Evolutionary conservation across 1,140 invertebrate genomes (phyloP).

Genomic region (Drosophila prosaltans): DNA sequence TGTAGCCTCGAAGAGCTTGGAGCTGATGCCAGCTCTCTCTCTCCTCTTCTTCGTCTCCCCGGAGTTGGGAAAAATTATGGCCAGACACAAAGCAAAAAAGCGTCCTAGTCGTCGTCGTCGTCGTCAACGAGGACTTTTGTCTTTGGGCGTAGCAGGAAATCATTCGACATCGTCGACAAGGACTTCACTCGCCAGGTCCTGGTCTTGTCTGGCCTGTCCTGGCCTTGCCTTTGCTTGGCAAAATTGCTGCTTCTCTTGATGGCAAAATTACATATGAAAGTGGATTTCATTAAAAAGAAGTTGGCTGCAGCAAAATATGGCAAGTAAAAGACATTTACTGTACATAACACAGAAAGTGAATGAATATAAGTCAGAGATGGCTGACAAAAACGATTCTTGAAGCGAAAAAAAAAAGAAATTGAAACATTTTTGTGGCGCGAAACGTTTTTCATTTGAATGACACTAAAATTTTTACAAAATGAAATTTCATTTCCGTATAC

Average conservation of each 20-base stretch:
- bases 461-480: not conserved
- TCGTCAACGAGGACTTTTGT: slow-evolving; percentile 67
- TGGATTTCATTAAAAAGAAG: slow-evolving; percentile 77
- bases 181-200: slow-evolving; percentile 14
- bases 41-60: slow-evolving; percentile 19
- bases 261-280: slow-evolving; percentile 78
- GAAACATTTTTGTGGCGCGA: no score
- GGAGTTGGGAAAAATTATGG: slow-evolving; percentile 71
- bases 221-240: slow-evolving; percentile 28
- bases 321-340: slow-evolving; percentile 51
- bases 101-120: slow-evolving; percentile 56
- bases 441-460: slow-evolving; percentile 7
- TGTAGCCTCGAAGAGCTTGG: not conserved
- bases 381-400: no score
- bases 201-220: not conserved
- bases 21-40: slow-evolving; percentile 16
- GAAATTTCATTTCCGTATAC: not conserved
- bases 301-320: slow-evolving; percentile 60
- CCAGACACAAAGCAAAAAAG: slow-evolving; percentile 75
- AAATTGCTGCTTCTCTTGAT: slow-evolving; percentile 27
- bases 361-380: not conserved
- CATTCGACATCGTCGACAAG: slow-evolving; percentile 46
- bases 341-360: slow-evolving; percentile 9
- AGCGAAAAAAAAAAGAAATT: no score
- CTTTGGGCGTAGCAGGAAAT: slow-evolving; percentile 70